Evolutionary conservation across 1,140 invertebrate genomes (phyloP), one percentile per base, ranked within the genome.

Genomic region (Camponotus floridanus): DNA sequence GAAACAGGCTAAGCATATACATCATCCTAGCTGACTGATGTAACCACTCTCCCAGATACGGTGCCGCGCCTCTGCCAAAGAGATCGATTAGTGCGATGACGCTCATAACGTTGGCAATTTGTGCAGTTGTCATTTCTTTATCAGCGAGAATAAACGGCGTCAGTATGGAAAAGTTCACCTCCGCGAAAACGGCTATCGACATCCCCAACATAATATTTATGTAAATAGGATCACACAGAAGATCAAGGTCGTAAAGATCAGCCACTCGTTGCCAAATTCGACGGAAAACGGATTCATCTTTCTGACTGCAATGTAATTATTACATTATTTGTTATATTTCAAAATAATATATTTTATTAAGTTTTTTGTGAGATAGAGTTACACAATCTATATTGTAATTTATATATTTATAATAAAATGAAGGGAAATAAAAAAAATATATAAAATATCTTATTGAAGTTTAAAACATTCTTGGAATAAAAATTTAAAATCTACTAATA

Each of bases 151-250:
- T 97, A 42, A 97, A 96, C 26, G 97, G 96, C 2, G 96, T 96
- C 13, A 97, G 86, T 4, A 96, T 92, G 2, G 96, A 96, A 89
- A 97, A 97, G 90, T 97, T 97, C 2, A 97, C 95, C 91, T 97
- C 97, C 0, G 96, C 96, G 89, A 96, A 97, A 15, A 96, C 96
- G 0, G 97, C 97, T 2, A 97, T 91, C 0, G 96, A 96, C 78
- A 97, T 93, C 0, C 97, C 97, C n/a, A 97, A 85, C 94, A 97
- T 96, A 57, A 97, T 96, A 91, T 96, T 97, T 2, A 97, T 92
- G 85, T 96, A 96, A 70, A 95, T 92, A 9, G 95, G 94, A 92
- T 97, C 96, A 64, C 93, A 94, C 0, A 97, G 90, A n/a, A 96
- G 88, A 74, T 95, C 94, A 2, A 96, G 89, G 88, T 96, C 96